phyloP scores from a whole-genome alignment of 2,888 invertebrate species.

The Callinectes sapidus region DNA sequence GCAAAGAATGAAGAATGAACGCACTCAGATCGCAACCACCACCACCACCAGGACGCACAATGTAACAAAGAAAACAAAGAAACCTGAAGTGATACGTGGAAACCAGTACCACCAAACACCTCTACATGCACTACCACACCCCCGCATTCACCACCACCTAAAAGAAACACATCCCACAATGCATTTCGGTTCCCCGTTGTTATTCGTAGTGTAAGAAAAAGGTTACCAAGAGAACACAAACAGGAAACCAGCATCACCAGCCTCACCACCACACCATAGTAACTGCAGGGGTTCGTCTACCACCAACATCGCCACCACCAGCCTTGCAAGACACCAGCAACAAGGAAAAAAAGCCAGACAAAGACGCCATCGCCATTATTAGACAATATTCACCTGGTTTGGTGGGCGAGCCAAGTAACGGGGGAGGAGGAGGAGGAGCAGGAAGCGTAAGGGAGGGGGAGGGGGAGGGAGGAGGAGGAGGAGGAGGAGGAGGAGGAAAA shows the following conservation, averaged over 20 bases:
- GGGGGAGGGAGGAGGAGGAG: not conserved
- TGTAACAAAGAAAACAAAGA: not conserved
- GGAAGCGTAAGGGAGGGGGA: not conserved
- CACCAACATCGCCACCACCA: not conserved
- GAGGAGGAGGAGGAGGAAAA: conserved; percentile 1
- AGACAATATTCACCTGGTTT: conserved; percentile 6
- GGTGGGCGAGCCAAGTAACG: conserved; percentile 27
- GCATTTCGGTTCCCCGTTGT: not conserved
- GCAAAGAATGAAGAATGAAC: not conserved
- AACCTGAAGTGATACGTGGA: not conserved
- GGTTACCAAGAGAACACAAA: not conserved
- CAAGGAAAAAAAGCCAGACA: not conserved
- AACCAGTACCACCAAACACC: not conserved
- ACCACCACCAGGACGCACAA: not conserved
- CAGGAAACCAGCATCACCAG: not conserved
- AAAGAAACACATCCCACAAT: not conserved
- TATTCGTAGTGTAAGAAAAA: not conserved
- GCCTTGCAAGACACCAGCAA: not conserved
- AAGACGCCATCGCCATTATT: conserved; percentile 34
- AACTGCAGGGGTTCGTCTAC: not conserved
- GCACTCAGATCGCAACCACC: not conserved
- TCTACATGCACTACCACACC: not conserved
- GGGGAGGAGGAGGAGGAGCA: not conserved
- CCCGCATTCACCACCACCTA: not conserved
- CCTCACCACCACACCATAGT: not conserved